These are phyloP conservation scores for Platysteira castanea DNA, from an alignment of 2,113 vertebrate genomes.

Conservation along the genomic window DNA sequence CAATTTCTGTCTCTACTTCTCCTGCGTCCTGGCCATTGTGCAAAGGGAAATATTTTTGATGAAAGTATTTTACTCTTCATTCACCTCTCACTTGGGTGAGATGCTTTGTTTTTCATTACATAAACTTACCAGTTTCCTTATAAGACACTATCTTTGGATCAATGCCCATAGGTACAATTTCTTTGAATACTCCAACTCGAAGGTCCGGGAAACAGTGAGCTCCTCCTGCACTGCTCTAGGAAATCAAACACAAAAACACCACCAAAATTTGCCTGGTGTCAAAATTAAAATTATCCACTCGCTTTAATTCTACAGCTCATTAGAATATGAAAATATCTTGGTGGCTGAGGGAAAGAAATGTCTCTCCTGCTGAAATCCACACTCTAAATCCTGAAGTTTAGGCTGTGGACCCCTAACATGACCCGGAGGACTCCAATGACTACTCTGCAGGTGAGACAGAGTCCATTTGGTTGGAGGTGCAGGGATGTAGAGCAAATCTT, in stretches of 20 bases:
- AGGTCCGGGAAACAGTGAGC: conserved; percentile 88
- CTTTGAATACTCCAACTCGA: conserved; percentile 87
- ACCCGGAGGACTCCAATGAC: background rate
- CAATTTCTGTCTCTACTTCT: background rate
- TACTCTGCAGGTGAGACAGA: background rate
- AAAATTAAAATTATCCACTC: background rate
- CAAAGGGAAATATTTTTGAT: background rate
- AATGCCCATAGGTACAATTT: conserved; percentile 96
- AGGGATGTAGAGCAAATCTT: background rate
- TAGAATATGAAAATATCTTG: background rate
- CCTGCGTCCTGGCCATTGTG: background rate
- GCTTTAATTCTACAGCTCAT: background rate
- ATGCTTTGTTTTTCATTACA: background rate
- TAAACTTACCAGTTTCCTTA: conserved; percentile 82
- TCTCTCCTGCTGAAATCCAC: background rate
- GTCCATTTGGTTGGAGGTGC: background rate
- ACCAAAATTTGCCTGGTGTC: background rate
- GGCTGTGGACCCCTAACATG: accelerated
- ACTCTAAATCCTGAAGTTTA: background rate
- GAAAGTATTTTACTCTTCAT: background rate
- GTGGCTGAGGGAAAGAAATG: background rate
- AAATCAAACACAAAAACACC: conserved; percentile 33
- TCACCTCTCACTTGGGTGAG: background rate
- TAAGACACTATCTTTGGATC: conserved; percentile 85
- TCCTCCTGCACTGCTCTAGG: conserved; percentile 87